Percentiles rank a stretch among this genome's conserved stretches.
Evolutionary conservation across 2,797 vertebrate species (phyloP).

Genomic region (Avahi laniger): DNA sequence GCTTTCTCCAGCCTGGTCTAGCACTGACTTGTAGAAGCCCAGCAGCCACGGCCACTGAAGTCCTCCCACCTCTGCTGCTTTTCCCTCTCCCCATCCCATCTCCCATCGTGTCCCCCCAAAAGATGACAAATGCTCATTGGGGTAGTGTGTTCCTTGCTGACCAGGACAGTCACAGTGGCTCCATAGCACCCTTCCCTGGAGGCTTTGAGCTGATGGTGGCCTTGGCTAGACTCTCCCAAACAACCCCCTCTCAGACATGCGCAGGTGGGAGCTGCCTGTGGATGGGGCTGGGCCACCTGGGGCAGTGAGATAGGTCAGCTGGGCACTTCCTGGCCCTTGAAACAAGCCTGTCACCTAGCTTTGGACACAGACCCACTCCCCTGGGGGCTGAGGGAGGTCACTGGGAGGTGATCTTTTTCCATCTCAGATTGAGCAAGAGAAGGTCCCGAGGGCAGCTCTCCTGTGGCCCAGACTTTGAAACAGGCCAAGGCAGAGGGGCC

Average conservation of each 20-base stretch:
- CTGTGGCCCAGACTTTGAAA: conserved; percentile 1
- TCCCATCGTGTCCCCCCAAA: not conserved
- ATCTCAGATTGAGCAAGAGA: conserved; percentile 42
- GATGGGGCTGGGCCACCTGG: not conserved
- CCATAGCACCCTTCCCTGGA: not conserved
- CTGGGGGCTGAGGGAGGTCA: not conserved
- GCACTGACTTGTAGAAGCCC: not conserved
- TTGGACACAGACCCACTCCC: not conserved
- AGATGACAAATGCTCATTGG: not conserved
- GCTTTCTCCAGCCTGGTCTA: not conserved
- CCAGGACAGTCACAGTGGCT: not conserved
- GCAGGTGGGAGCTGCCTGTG: not conserved
- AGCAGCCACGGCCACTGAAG: rapidly evolving
- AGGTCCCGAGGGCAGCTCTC: not conserved
- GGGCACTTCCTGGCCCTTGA: not conserved
- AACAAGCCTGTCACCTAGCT: not conserved
- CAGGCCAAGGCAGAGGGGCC: not conserved
- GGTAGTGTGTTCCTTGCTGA: not conserved
- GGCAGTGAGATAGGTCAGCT: not conserved
- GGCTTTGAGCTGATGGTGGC: not conserved
- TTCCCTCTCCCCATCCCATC: too few relatives aligned
- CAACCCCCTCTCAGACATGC: not conserved
- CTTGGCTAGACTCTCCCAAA: not conserved
- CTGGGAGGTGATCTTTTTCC: conserved; percentile 55
- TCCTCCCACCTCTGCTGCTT: not conserved